These are phyloP conservation scores for Apostichopus japonicus DNA, from an alignment of 35 echinoderm and acorn worm genomes.

Conservation along the genomic window DNA sequence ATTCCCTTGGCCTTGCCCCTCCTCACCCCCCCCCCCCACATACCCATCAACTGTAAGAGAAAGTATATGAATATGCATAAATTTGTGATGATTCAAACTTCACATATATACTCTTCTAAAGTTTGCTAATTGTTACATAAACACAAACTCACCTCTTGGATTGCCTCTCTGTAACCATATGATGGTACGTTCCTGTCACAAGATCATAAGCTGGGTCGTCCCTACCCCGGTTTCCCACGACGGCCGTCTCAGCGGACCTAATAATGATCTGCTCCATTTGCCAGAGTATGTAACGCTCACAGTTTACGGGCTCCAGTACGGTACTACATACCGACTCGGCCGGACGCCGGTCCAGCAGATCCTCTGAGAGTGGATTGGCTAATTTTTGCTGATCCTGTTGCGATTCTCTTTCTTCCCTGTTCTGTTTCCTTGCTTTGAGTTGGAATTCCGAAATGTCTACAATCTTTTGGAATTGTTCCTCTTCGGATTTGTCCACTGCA, in stretches of 20 bases:
- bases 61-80: too few species aligned
- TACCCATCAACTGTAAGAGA: too few species aligned
- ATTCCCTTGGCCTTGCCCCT: not conserved
- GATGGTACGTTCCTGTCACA: slow-evolving; percentile 54
- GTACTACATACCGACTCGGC: not conserved
- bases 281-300: not conserved
- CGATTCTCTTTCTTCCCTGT: not conserved
- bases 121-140: too few species aligned
- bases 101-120: too few species aligned
- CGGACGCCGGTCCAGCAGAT: not conserved
- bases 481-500: slow-evolving; percentile 35
- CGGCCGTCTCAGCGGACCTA: slow-evolving; percentile 10
- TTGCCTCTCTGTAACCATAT: slow-evolving; percentile 50
- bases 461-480: not conserved
- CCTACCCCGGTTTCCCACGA: not conserved
- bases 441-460: not conserved
- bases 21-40: not conserved
- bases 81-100: too few species aligned
- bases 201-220: slow-evolving; percentile 43
- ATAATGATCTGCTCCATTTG: slow-evolving; percentile 15
- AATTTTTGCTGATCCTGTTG: not conserved
- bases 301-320: not conserved
- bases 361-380: not conserved
- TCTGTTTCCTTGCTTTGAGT: not conserved
- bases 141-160: slow-evolving; percentile 21